These are phyloP conservation scores for Dexiosoma caninum DNA, from an alignment of 2,888 invertebrate species.

Conservation along the genomic window DNA sequence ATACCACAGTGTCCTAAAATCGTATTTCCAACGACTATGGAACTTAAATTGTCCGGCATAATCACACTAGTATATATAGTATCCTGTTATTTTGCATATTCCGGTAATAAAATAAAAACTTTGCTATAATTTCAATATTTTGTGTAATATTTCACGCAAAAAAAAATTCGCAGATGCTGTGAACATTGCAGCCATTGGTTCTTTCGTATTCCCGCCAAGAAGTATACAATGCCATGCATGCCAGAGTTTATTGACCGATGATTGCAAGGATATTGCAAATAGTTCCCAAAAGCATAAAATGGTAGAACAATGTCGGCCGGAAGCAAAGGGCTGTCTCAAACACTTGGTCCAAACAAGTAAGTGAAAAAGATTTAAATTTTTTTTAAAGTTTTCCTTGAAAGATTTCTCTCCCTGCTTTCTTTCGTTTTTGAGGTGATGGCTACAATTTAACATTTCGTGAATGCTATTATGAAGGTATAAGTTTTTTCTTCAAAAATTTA, in stretches of 20 bases:
- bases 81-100: not conserved
- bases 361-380: not conserved
- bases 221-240: not conserved
- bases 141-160: not conserved
- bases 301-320: not conserved
- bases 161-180: not conserved
- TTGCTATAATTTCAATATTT: not conserved
- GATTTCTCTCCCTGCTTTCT: not conserved
- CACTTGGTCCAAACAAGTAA: not conserved
- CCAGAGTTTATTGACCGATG: not conserved
- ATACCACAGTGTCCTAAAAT: not conserved
- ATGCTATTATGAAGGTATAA: conserved; percentile 25
- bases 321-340: conserved; percentile 22
- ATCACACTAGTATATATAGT: not conserved
- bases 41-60: not conserved
- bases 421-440: not conserved
- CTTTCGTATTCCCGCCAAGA: not conserved
- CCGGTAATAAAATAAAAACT: not conserved
- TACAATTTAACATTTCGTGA: conserved; percentile 9
- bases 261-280: conserved; percentile 15
- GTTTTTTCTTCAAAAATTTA: not conserved
- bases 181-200: not conserved
- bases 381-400: not conserved
- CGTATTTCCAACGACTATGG: not conserved
- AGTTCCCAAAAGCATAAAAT: not conserved